These are phyloP conservation scores for Amazona guildingii DNA, from an alignment of 2,113 vertebrate genomes.

Conservation along the genomic window DNA sequence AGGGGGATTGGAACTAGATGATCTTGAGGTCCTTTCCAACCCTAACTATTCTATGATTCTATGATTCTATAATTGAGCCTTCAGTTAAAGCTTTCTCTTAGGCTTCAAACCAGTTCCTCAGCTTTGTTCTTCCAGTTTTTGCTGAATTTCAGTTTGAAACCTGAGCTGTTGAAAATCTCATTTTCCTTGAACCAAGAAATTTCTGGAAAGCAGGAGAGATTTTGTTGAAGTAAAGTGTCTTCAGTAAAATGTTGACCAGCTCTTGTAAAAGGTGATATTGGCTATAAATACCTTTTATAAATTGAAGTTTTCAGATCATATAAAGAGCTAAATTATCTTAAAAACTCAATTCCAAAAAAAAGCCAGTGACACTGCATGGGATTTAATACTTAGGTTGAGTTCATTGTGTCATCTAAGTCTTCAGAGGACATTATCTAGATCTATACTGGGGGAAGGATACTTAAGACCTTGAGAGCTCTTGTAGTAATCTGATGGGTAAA, in stretches of 20 bases:
- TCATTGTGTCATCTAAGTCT: not conserved
- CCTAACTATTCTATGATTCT: too few relatives aligned
- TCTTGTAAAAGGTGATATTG: not conserved
- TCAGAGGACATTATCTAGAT: not conserved
- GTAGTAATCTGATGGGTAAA: not conserved
- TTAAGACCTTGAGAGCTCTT: not conserved
- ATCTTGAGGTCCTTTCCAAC: too few relatives aligned
- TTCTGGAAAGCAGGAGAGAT: not conserved
- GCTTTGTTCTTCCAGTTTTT: not conserved
- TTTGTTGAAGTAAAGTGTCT: not conserved
- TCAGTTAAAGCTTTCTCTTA: not conserved
- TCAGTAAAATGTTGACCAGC: not conserved
- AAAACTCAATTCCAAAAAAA: not conserved
- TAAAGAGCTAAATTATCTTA: not conserved
- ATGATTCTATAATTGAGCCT: not conserved
- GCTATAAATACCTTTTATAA: not conserved
- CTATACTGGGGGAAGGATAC: not conserved
- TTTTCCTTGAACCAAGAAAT: not conserved
- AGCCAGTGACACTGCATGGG: not conserved
- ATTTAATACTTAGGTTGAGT: not conserved
- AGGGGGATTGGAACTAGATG: too few relatives aligned
- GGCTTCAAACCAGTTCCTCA: not conserved
- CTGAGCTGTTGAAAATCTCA: not conserved
- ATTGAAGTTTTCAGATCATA: not conserved
- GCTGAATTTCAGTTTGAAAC: not conserved